These are phyloP conservation scores for Andrena haemorrhoa DNA, from an alignment of 2,888 invertebrate species.

Conservation along the genomic window DNA sequence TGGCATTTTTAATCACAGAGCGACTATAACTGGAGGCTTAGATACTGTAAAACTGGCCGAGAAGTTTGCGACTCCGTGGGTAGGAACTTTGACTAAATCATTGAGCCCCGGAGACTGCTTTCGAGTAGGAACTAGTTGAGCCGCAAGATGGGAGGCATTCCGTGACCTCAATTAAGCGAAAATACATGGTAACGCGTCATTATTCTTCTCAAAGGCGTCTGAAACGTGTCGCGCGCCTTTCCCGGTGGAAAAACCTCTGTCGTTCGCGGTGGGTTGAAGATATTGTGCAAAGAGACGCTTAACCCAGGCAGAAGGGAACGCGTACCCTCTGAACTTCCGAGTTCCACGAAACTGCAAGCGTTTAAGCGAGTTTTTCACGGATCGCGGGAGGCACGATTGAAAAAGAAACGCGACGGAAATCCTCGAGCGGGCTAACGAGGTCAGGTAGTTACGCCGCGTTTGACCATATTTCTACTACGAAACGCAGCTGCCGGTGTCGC, in stretches of 20 bases:
- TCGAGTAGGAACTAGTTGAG: neutral
- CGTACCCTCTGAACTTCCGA: neutral
- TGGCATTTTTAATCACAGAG: neutral
- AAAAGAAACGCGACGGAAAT: constrained; percentile 35
- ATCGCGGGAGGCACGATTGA: constrained; percentile 7
- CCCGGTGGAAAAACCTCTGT: neutral
- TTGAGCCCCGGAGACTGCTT: neutral
- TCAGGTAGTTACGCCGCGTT: constrained; percentile 27
- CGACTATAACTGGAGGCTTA: neutral
- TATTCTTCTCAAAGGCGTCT: neutral
- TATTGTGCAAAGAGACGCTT: neutral
- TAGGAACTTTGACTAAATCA: neutral
- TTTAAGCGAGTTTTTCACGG: constrained; percentile 2
- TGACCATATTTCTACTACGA: neutral
- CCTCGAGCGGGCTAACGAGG: constrained; percentile 42
- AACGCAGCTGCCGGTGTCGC: neutral
- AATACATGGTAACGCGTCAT: neutral
- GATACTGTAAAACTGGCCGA: neutral
- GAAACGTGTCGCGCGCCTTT: neutral
- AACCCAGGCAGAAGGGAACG: neutral
- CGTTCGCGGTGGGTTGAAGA: neutral
- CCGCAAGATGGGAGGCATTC: neutral
- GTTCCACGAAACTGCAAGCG: neutral
- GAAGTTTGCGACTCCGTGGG: neutral
- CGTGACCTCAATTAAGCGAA: neutral